These are phyloP conservation scores for Nothocercus nigrocapillus DNA, from an alignment of 2,113 vertebrate genomes.

Conservation along the genomic window DNA sequence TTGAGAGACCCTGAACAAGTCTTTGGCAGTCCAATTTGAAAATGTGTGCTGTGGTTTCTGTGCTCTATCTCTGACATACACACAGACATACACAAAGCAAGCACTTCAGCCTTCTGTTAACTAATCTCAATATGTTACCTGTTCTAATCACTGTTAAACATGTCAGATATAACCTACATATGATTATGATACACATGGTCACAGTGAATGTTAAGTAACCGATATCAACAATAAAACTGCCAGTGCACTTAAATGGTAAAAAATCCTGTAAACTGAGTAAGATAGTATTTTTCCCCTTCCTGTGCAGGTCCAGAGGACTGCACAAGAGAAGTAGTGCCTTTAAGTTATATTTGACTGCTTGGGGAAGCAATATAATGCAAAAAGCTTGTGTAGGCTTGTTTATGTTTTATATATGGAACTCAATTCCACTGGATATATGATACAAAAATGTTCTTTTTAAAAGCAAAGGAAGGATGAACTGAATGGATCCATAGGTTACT, in stretches of 20 bases:
- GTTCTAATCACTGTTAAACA: neutral
- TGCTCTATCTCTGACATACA: neutral
- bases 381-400: neutral
- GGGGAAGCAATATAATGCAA: neutral
- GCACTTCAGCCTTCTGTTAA: neutral
- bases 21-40: neutral
- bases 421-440: fast-evolving
- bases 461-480: neutral
- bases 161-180: neutral
- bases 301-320: neutral
- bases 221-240: neutral
- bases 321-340: neutral
- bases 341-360: neutral
- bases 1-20: neutral
- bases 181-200: neutral
- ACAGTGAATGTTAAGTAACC: neutral
- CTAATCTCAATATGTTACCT: neutral
- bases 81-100: neutral
- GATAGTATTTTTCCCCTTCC: neutral
- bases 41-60: fast-evolving
- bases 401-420: neutral
- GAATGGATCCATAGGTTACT: neutral
- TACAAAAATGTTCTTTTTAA: neutral
- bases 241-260: neutral
- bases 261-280: neutral